Conservation (phyloP, 2,888 invertebrate genomes). For the Rosalia funebris region DNA sequence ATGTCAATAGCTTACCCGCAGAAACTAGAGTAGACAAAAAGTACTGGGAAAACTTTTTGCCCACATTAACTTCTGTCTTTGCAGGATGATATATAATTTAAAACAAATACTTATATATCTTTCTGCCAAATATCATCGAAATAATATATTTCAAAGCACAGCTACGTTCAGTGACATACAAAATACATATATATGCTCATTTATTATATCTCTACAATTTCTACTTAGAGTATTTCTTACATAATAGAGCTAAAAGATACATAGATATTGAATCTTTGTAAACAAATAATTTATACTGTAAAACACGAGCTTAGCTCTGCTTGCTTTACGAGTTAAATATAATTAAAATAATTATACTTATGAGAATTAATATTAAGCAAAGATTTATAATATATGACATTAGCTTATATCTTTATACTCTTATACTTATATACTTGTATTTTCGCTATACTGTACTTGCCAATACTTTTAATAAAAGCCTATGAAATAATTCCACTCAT, state of each 20-base stretch:
- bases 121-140: conserved; percentile 42
- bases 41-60: conserved; percentile 64
- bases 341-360: conserved; percentile 18
- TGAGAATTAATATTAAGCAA: conserved; percentile 49
- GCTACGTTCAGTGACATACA: conserved; percentile 48
- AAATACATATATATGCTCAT: conserved; percentile 49
- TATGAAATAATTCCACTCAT: too few species aligned
- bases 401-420: conserved; percentile 63
- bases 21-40: conserved; percentile 55
- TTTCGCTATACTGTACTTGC: conserved; percentile 63
- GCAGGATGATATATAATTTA: conserved; percentile 33
- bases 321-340: conserved; percentile 51
- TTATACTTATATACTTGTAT: conserved; percentile 61
- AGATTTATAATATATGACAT: conserved; percentile 52
- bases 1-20: conserved; percentile 55
- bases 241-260: conserved; percentile 28
- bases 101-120: conserved; percentile 33
- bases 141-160: conserved; percentile 42
- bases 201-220: conserved; percentile 35
- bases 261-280: conserved; percentile 39
- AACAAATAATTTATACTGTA: conserved; percentile 29
- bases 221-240: conserved; percentile 23
- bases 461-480: conserved; percentile 63
- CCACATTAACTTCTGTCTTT: conserved; percentile 51
- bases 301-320: conserved; percentile 54